A percentile compares a stretch with the other conserved stretches of the same genome.
These are phyloP conservation scores for Bathynomus jamesi DNA, from an alignment of 1,140 invertebrate genomes.

Conservation along the genomic window DNA sequence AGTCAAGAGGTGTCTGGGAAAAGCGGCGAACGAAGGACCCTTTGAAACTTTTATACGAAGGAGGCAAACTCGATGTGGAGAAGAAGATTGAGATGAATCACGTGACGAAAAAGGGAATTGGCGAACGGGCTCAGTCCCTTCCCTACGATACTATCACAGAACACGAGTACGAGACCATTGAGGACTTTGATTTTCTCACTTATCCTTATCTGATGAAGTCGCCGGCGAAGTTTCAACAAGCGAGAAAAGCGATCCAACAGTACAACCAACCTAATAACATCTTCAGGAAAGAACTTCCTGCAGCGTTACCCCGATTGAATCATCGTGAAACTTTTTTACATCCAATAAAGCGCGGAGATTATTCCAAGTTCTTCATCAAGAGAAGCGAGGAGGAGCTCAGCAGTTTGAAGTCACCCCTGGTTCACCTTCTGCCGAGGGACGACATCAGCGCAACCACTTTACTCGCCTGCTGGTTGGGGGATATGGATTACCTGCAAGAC, in stretches of 20 bases:
- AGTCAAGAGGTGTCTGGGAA: background rate
- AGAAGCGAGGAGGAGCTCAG: background rate
- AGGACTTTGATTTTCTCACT: background rate
- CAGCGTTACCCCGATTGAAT: background rate
- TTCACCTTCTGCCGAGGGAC: background rate
- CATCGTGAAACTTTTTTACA: background rate
- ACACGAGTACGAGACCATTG: background rate
- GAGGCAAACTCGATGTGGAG: background rate
- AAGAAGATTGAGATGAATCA: background rate
- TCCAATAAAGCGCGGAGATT: background rate
- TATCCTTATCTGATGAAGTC: background rate
- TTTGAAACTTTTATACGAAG: background rate
- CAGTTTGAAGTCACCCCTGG: background rate
- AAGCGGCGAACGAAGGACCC: too few species aligned
- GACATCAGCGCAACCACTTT: background rate
- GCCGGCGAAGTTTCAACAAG: background rate
- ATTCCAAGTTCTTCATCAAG: background rate
- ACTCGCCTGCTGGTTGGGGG: background rate
- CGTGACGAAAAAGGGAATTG: background rate
- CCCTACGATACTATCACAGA: background rate
- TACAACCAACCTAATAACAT: background rate
- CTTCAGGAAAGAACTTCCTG: background rate
- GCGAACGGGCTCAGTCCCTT: background rate
- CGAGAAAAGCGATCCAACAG: background rate
- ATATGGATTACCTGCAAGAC: background rate